These are phyloP conservation scores for Eidolon dupreanum DNA, from an alignment of 2,797 vertebrate genomes.

Conservation along the genomic window DNA sequence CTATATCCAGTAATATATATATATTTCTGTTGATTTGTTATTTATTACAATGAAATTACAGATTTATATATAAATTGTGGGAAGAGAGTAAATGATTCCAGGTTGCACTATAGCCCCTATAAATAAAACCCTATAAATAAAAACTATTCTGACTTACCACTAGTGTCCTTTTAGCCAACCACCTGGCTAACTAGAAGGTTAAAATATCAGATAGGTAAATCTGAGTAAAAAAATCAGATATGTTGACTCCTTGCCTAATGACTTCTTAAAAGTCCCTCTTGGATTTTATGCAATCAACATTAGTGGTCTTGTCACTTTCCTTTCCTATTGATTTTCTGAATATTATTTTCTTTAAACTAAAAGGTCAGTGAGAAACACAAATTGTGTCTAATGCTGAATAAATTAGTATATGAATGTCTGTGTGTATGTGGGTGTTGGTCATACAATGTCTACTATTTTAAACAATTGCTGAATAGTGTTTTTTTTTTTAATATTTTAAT, in stretches of 20 bases:
- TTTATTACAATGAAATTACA: neutral
- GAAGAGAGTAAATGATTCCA: neutral
- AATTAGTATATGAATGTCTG: neutral
- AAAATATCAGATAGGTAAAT: constrained; percentile 41
- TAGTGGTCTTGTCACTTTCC: constrained; percentile 57
- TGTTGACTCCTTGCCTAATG: constrained; percentile 56
- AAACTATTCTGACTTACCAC: neutral
- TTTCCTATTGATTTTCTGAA: constrained; percentile 61
- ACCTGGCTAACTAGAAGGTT: neutral
- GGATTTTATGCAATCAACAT: constrained; percentile 56
- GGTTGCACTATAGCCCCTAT: neutral
- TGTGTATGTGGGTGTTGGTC: neutral
- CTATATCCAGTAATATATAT: neutral
- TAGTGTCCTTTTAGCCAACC: neutral
- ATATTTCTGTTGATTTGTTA: neutral
- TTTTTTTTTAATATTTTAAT: neutral
- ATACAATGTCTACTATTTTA: neutral
- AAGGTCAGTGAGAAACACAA: constrained; percentile 23
- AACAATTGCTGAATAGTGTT: neutral
- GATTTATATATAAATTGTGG: neutral
- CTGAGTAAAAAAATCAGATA: constrained; percentile 12
- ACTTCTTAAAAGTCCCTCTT: constrained; percentile 53
- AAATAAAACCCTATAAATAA: neutral
- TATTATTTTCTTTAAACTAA: constrained; percentile 59
- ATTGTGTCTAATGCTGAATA: neutral